A percentile compares a stretch with the other conserved stretches of the same genome.
These are phyloP conservation scores for human DNA, from an alignment of 2,113 vertebrate species.

Conservation along the genomic window DNA sequence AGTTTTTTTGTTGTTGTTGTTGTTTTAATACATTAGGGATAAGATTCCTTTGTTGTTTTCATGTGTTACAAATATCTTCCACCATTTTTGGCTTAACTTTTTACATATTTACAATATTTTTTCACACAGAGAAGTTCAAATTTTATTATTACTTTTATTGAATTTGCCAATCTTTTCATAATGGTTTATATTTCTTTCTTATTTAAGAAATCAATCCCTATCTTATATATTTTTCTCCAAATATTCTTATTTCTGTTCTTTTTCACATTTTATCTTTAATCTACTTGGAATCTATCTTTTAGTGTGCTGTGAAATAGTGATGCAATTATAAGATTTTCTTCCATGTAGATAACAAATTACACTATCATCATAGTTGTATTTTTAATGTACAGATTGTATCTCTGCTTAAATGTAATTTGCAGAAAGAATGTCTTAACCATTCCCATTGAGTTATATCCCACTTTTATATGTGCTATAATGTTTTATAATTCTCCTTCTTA, in stretches of 20 bases:
- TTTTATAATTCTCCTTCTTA: neutral
- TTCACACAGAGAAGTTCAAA: neutral
- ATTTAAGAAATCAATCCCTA: neutral
- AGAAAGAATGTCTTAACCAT: slow-evolving; percentile 1
- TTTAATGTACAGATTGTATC: neutral
- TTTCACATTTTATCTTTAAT: neutral
- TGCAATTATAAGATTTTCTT: neutral
- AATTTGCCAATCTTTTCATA: neutral
- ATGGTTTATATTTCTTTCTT: neutral
- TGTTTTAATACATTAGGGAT: neutral
- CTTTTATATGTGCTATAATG: neutral
- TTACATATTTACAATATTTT: neutral
- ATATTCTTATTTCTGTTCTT: slow-evolving; percentile 16
- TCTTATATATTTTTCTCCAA: neutral
- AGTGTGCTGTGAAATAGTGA: neutral
- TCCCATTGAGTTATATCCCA: neutral
- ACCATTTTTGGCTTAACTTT: neutral
- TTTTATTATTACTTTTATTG: neutral
- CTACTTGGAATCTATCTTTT: neutral
- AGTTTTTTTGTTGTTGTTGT: too few species aligned
- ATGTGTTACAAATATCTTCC: neutral
- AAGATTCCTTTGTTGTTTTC: neutral
- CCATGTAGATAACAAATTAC: neutral
- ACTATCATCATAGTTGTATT: neutral
- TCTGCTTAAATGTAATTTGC: neutral